These are phyloP conservation scores for Mythimna ferrago DNA, from an alignment of 2,888 invertebrate genomes.

Conservation along the genomic window DNA sequence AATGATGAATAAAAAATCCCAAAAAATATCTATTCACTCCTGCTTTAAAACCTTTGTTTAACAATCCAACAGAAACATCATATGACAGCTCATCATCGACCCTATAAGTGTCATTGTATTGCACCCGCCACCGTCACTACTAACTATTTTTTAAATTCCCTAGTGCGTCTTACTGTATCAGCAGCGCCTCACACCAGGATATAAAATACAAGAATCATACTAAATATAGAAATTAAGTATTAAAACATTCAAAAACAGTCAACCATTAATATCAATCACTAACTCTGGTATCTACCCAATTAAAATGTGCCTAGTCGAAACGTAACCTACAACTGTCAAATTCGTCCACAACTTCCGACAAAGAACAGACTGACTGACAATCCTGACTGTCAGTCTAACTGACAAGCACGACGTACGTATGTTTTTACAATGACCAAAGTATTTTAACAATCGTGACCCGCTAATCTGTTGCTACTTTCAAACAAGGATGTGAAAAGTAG, in stretches of 20 bases:
- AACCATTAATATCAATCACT: constrained; percentile 4
- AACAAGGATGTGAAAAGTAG: no score
- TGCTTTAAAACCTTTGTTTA: no score
- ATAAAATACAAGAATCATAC: neutral
- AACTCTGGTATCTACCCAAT: constrained; percentile 19
- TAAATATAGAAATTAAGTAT: neutral
- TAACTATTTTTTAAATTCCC: no score
- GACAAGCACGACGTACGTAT: constrained; percentile 27
- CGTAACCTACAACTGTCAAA: constrained; percentile 27
- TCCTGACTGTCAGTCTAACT: constrained; percentile 21
- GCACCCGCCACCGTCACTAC: no score
- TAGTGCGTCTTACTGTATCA: no score
- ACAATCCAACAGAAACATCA: no score
- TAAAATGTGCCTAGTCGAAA: constrained; percentile 26
- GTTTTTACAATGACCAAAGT: constrained; percentile 31
- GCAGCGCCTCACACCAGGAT: no score
- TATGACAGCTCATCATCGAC: no score
- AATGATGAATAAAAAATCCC: no score
- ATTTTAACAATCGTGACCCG: constrained; percentile 31
- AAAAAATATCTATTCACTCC: no score
- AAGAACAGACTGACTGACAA: constrained; percentile 25
- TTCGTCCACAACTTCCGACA: constrained; percentile 34
- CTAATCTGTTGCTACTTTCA: neutral
- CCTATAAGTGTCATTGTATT: no score
- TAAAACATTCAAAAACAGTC: neutral